These are phyloP conservation scores for Lanius ludovicianus DNA, from an alignment of 2,113 vertebrate species.

Conservation along the genomic window DNA sequence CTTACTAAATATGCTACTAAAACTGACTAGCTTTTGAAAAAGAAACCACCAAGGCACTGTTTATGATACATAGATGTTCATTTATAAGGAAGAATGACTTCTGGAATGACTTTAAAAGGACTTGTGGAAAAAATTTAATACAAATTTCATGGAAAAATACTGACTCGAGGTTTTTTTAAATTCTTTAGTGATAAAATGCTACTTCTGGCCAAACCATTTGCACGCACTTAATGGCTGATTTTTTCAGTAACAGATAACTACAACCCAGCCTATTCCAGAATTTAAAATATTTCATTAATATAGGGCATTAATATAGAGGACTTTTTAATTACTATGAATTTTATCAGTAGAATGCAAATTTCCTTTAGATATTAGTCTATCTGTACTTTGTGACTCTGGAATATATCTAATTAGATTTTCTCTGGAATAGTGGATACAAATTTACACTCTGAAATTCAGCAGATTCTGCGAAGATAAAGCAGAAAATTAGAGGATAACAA, in stretches of 20 bases:
- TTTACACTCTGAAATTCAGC: conserved; percentile 49
- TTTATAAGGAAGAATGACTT: not conserved
- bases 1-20: conserved; percentile 5
- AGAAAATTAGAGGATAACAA: conserved; percentile 39
- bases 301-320: not conserved
- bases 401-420: conserved; percentile 70
- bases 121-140: not conserved
- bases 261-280: conserved; percentile 23
- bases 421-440: conserved; percentile 60
- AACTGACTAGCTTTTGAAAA: conserved; percentile 30
- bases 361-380: conserved; percentile 41
- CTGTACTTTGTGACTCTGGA: conserved; percentile 46
- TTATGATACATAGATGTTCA: not conserved
- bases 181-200: not conserved
- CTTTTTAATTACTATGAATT: conserved; percentile 47
- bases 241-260: not conserved
- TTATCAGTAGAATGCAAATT: conserved; percentile 62
- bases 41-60: not conserved
- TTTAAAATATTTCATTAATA: conserved; percentile 19
- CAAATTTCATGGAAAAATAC: not conserved
- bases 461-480: conserved; percentile 61
- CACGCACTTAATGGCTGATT: not conserved
- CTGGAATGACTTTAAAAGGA: not conserved
- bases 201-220: not conserved
- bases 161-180: not conserved